Percentiles rank a stretch among this genome's conserved stretches.
Evolutionary conservation across 2,113 vertebrate genomes (phyloP).

Genomic region (Cyanoramphus novaezelandiae): DNA sequence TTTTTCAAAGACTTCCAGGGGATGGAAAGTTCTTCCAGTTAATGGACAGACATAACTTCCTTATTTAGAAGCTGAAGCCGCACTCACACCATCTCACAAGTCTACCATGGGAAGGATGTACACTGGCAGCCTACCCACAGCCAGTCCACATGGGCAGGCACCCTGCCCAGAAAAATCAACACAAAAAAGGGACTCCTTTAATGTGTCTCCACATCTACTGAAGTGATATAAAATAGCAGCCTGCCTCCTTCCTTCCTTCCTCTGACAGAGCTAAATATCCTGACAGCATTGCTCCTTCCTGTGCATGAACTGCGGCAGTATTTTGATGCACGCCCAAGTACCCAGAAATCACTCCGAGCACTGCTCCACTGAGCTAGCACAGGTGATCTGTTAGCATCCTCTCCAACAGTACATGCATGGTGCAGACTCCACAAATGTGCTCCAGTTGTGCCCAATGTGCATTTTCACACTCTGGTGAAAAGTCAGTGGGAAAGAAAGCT

Average conservation of each 20-base stretch:
- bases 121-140: background rate
- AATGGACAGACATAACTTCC: background rate
- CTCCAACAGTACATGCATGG: background rate
- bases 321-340: background rate
- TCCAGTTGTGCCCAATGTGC: background rate
- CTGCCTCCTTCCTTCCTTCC: background rate
- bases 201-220: background rate
- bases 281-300: background rate
- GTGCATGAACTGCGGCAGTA: background rate
- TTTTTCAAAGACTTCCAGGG: background rate
- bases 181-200: background rate
- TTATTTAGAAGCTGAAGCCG: background rate
- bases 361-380: fast-evolving
- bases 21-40: background rate
- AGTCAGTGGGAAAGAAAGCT: background rate
- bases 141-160: background rate
- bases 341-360: background rate
- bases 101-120: background rate
- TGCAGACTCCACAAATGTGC: background rate
- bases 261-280: background rate
- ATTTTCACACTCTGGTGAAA: background rate
- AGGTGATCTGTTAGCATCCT: background rate
- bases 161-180: background rate
- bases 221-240: background rate
- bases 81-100: background rate